Conservation (phyloP, 2,797 vertebrate genomes). For the Hybognathus amarus region DNA sequence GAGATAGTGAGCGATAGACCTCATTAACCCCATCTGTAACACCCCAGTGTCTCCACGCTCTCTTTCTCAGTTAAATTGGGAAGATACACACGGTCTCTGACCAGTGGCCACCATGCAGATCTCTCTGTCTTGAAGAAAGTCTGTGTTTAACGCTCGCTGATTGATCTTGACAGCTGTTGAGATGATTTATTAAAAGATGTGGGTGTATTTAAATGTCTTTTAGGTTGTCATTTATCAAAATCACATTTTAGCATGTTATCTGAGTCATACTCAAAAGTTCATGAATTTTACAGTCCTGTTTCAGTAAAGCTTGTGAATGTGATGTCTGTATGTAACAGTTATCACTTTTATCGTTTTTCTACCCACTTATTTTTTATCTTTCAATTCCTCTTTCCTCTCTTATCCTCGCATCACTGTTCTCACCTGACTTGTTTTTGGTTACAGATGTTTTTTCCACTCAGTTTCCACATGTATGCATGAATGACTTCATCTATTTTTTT, state of each 20-base stretch:
- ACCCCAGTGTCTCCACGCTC: background rate
- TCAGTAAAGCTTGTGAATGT: background rate
- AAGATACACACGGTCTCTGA: background rate
- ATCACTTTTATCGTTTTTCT: background rate
- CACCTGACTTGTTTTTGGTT: background rate
- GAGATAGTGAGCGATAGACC: background rate
- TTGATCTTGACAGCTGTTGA: background rate
- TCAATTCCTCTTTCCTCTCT: background rate
- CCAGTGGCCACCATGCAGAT: background rate
- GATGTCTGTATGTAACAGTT: background rate
- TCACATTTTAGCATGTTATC: constrained; percentile 22
- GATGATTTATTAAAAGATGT: constrained; percentile 42
- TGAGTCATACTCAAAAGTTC: constrained; percentile 6
- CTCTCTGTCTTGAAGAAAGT: constrained; percentile 3
- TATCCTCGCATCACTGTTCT: background rate
- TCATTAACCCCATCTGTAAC: constrained; percentile 35
- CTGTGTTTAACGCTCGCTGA: constrained; percentile 15
- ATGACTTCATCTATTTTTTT: background rate
- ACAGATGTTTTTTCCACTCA: background rate
- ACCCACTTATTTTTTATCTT: background rate
- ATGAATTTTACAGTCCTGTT: constrained; percentile 10
- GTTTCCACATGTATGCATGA: background rate
- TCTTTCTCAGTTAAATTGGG: background rate
- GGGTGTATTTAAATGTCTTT: constrained; percentile 37
- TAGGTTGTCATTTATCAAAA: constrained; percentile 43